phyloP scores from a whole-genome alignment of 2,113 vertebrate genomes.

The Charadrius vociferus region DNA sequence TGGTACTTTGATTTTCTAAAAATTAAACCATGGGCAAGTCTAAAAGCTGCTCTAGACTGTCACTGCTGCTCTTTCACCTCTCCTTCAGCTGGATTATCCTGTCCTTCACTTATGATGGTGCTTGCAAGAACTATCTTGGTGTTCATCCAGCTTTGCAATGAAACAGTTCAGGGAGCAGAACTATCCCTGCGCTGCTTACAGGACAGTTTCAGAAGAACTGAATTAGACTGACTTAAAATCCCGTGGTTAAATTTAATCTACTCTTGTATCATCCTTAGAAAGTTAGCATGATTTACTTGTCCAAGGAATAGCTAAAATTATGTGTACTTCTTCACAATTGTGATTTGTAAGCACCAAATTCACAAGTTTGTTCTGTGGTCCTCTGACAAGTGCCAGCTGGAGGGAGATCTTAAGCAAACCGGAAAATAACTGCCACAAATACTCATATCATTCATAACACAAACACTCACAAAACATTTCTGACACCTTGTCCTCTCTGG shows the following conservation, averaged over 20 bases:
- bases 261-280: background rate
- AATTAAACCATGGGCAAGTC: background rate
- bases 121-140: background rate
- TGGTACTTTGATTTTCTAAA: background rate
- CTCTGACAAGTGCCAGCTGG: conserved; percentile 1
- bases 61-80: background rate
- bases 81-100: background rate
- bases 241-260: background rate
- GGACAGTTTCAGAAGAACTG: background rate
- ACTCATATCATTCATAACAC: background rate
- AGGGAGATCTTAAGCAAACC: background rate
- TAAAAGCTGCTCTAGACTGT: background rate
- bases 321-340: background rate
- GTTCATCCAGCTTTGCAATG: background rate
- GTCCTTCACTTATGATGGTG: background rate
- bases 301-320: background rate
- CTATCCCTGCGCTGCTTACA: background rate
- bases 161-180: background rate
- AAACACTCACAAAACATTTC: background rate
- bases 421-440: background rate
- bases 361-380: background rate
- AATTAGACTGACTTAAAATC: background rate
- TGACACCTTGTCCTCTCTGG: background rate
- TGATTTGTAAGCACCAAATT: background rate
- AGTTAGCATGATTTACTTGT: background rate